A percentile compares a stretch with the other conserved stretches of the same genome.
phyloP scores from a whole-genome alignment of 2,797 vertebrate species.

The Micrastur ruficollis region DNA sequence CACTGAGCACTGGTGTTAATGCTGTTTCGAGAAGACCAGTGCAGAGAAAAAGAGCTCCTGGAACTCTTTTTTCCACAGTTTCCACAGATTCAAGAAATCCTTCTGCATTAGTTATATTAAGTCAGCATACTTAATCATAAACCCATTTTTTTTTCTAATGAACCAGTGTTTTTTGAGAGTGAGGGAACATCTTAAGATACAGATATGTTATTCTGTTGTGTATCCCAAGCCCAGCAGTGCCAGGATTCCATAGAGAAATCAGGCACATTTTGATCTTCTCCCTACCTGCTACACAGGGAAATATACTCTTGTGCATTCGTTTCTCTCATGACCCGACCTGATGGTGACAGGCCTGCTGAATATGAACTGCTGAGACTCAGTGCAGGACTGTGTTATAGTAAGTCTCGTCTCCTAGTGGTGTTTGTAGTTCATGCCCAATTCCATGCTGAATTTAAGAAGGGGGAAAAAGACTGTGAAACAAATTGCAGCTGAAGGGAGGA shows the following conservation, averaged over 20 bases:
- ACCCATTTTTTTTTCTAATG: not conserved
- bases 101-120: not conserved
- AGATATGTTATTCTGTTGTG: not conserved
- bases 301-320: fast-evolving
- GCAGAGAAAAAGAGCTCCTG: not conserved
- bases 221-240: not conserved
- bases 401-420: not conserved
- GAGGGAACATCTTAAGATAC: not conserved
- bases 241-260: not conserved
- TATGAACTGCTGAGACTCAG: not conserved
- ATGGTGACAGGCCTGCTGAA: not conserved
- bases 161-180: not conserved
- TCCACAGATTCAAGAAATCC: not conserved
- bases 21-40: not conserved
- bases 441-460: not conserved
- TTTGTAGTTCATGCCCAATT: not conserved
- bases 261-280: not conserved
- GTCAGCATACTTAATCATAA: not conserved
- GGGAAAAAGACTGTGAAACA: too few relatives aligned
- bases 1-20: not conserved
- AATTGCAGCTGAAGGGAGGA: too few relatives aligned
- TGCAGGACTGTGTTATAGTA: not conserved
- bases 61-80: not conserved
- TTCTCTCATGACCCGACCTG: not conserved
- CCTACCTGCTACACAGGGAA: not conserved